Evolutionary conservation across 1,140 invertebrate genomes (phyloP), one percentile per base, ranked within the genome.

Genomic region (Monochamus saltuarius): DNA sequence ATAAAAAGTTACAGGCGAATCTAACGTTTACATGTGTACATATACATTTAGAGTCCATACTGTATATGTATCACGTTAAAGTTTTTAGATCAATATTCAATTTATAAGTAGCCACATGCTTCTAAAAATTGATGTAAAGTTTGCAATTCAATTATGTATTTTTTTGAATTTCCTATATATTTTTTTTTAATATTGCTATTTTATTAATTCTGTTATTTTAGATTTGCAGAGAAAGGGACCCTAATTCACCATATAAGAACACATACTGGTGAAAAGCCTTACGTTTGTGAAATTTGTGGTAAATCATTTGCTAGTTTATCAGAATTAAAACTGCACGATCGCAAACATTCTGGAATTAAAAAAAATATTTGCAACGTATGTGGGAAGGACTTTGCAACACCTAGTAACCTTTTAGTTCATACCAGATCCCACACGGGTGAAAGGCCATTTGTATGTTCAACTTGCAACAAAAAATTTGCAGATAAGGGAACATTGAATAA

Each of bases 281-380:
- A 65, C 17, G 42, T 55, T 8, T 65, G 64, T 47, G 22, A 14
- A n/a, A 16, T 53, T 19, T 65, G 64, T 40, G 56, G 34, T 35
- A 56, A 43, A 34, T 35, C 45, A 8, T 65, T 58, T 50, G 55
- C 55, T 11, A 62, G 43, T 53, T 43, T 36, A 4, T 57, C 46
- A 7, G 59, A 61, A 38, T 55, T 65, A 34, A 47, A 42, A 36
- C 61, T 73, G 13, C 87, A 89, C 71, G 81, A 87, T 70, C 77
- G 85, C 22, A 80, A 79, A 45, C 87, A 89, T 74, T 85, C 84
- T 10, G 86, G 86, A 19, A 84, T 87, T 67, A 83, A 84, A 56
- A 84, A 85, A 6, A 83, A 80, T 70, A 79, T 80, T 62, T 87
- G 86, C 62, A 67, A 67, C 22, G 72, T 68, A 10, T 81, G 80